A percentile compares a stretch with the other conserved stretches of the same genome.
Evolutionary conservation across 1,140 invertebrate genomes (phyloP).

Genomic region (Drosophila kanapiae): DNA sequence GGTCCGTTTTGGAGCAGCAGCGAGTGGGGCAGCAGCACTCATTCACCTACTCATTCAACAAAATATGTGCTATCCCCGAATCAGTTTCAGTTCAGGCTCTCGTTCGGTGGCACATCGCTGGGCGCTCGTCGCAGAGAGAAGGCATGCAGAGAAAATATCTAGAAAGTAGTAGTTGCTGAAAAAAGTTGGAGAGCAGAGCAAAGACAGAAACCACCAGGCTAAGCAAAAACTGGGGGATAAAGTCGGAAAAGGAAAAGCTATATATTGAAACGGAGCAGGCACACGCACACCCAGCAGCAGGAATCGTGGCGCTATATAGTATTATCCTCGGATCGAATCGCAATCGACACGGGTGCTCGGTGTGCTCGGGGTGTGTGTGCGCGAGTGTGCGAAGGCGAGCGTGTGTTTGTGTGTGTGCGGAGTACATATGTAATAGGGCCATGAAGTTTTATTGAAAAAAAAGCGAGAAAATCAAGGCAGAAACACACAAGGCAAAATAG

Average conservation of each 20-base stretch:
- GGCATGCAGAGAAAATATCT: slow-evolving; percentile 53
- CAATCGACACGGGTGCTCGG: slow-evolving; percentile 45
- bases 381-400: slow-evolving; percentile 46
- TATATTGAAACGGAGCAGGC: slow-evolving; percentile 19
- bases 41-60: slow-evolving; percentile 80
- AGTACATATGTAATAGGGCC: slow-evolving; percentile 79
- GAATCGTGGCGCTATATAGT: slow-evolving; percentile 26
- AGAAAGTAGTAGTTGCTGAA: slow-evolving; percentile 45
- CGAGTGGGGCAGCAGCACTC: slow-evolving; percentile 51
- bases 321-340: slow-evolving; percentile 58
- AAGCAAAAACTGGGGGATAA: slow-evolving; percentile 16
- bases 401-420: slow-evolving; percentile 60
- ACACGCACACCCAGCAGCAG: slow-evolving; percentile 22
- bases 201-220: slow-evolving; percentile 18
- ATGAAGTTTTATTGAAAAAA: slow-evolving; percentile 79
- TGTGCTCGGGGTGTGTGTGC: slow-evolving; percentile 63
- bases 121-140: slow-evolving; percentile 69
- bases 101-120: slow-evolving; percentile 75
- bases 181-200: slow-evolving; percentile 44
- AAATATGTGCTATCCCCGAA: slow-evolving; percentile 63
- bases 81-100: slow-evolving; percentile 78
- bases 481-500: slow-evolving; percentile 36
- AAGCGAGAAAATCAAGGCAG: slow-evolving; percentile 35
- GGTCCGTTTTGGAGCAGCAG: slow-evolving; percentile 10
- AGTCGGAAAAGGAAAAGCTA: slow-evolving; percentile 17